phyloP scores from a whole-genome alignment of 2,797 vertebrate genomes.

The Stomatorhinus walkeri region DNA sequence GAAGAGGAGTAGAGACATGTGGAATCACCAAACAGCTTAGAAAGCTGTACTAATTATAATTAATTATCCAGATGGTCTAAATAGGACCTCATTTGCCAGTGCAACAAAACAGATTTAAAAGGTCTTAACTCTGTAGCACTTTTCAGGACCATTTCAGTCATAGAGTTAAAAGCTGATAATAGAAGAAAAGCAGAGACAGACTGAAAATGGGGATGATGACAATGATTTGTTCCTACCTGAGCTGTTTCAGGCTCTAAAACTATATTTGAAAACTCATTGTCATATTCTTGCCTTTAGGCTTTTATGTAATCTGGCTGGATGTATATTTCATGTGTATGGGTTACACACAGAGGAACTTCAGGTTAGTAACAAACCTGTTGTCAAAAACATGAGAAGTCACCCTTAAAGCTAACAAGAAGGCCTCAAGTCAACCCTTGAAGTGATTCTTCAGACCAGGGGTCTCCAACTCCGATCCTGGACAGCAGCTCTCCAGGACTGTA shows the following conservation, averaged over 20 bases:
- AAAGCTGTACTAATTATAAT: slow-evolving; percentile 6
- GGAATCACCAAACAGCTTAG: not conserved
- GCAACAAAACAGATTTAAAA: not conserved
- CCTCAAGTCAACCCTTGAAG: not conserved
- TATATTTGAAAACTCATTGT: not conserved
- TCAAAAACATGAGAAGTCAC: not conserved
- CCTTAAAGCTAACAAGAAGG: not conserved
- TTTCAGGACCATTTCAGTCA: not conserved
- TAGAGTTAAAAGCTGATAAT: not conserved
- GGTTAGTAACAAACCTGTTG: not conserved
- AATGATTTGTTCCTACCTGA: not conserved
- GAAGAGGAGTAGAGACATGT: not conserved
- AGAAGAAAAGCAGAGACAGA: not conserved
- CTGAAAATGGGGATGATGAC: not conserved
- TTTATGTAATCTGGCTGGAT: not conserved
- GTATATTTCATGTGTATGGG: not conserved
- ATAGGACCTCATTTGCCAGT: not conserved
- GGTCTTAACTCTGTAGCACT: not conserved
- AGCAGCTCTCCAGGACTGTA: not conserved
- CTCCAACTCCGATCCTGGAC: not conserved
- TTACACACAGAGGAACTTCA: not conserved
- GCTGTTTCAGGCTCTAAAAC: not conserved
- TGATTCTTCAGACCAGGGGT: not conserved
- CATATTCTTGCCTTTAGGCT: not conserved
- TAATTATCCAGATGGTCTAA: not conserved